Percentiles rank a stretch among this genome's conserved stretches.
These are phyloP conservation scores for Trochalopteron elliotii DNA, from an alignment of 2,113 vertebrate genomes.

Conservation along the genomic window DNA sequence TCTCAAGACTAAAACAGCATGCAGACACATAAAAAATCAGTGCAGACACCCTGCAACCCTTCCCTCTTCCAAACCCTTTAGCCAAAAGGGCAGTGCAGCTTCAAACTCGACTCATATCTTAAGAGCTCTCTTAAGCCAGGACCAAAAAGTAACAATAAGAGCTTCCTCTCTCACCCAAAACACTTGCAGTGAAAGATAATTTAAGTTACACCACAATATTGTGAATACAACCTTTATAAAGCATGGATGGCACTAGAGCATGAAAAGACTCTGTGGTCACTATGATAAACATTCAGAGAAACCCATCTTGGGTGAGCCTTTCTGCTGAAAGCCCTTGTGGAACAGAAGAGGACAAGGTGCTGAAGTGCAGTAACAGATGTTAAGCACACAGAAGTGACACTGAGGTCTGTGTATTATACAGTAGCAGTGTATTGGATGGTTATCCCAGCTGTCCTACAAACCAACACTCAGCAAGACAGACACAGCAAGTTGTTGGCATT, in stretches of 20 bases:
- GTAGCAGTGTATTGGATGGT: accelerated
- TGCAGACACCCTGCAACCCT: background rate
- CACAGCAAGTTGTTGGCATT: background rate
- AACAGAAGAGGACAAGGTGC: background rate
- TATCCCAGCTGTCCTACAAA: background rate
- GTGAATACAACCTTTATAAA: background rate
- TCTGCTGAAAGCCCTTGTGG: background rate
- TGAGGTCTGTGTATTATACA: background rate
- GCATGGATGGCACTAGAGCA: background rate
- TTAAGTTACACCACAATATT: background rate
- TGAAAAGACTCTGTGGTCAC: background rate
- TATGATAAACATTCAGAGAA: background rate
- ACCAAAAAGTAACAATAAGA: background rate
- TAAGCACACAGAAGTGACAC: accelerated
- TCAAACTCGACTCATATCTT: background rate
- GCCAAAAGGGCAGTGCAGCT: background rate
- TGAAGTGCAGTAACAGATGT: background rate
- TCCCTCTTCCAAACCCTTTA: background rate
- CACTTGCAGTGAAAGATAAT: background rate
- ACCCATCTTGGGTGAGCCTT: background rate
- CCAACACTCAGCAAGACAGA: background rate
- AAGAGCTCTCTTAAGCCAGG: background rate
- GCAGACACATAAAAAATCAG: background rate
- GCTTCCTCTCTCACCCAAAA: background rate
- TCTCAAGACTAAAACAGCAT: background rate